Percentiles rank a stretch among this genome's conserved stretches.
Evolutionary conservation across 2,888 invertebrate genomes (phyloP).

Genomic region (Hypomecis punctinalis): DNA sequence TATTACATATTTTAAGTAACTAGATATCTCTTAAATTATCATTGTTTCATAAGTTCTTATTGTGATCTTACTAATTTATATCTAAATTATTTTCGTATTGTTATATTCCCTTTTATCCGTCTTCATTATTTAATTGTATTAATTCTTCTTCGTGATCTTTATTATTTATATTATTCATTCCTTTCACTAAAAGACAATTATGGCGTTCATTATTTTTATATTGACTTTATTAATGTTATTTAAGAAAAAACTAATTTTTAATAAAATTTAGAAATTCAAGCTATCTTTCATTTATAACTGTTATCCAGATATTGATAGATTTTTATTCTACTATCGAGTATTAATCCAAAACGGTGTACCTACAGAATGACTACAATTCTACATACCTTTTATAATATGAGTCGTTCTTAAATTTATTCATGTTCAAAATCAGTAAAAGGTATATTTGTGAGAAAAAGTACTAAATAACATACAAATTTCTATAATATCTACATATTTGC

Average conservation of each 20-base stretch:
- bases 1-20: background rate
- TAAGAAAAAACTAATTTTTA: conserved; percentile 19
- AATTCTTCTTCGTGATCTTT: conserved; percentile 46
- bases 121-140: conserved; percentile 28
- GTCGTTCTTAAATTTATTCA: too few species aligned
- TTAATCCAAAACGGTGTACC: too few species aligned
- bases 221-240: conserved; percentile 42
- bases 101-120: conserved; percentile 28
- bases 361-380: too few species aligned
- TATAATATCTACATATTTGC: too few species aligned
- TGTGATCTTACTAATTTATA: conserved; percentile 23
- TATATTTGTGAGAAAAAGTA: too few species aligned
- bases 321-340: too few species aligned
- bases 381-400: too few species aligned
- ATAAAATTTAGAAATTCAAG: conserved; percentile 24
- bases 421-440: too few species aligned
- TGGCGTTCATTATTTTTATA: conserved; percentile 58
- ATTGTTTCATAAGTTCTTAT: background rate
- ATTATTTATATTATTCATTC: conserved; percentile 65
- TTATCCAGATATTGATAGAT: background rate
- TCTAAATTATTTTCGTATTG: conserved; percentile 21
- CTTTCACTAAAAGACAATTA: conserved; percentile 73
- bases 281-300: conserved; percentile 36
- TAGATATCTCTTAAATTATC: background rate
- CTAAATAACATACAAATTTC: too few species aligned